These are phyloP conservation scores for Harpalus rubripes DNA, from an alignment of 2,888 invertebrate genomes.

Conservation along the genomic window DNA sequence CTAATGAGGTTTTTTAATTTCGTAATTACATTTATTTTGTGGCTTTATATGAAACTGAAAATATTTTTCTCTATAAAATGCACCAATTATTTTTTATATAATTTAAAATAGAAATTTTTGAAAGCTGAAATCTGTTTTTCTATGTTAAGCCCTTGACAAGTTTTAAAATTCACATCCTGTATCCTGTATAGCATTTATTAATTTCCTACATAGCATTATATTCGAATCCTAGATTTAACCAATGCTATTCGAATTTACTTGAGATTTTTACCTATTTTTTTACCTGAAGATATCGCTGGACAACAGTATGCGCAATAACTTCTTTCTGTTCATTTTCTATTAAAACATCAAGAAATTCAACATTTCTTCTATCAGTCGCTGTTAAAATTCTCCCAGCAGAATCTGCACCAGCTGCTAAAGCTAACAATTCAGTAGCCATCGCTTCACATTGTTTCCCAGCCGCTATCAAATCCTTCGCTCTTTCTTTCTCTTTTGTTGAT, in stretches of 20 bases:
- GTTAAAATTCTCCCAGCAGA: slow-evolving; percentile 96
- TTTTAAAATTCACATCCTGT: too few relatives aligned
- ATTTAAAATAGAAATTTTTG: too few relatives aligned
- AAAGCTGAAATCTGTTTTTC: too few relatives aligned
- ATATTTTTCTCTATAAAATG: too few relatives aligned
- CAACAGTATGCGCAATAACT: slow-evolving; percentile 97
- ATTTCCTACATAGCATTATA: too few relatives aligned
- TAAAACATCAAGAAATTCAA: slow-evolving; percentile 96
- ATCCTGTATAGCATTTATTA: too few relatives aligned
- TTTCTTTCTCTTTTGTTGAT: slow-evolving; percentile 97
- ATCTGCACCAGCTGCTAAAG: slow-evolving; percentile 95
- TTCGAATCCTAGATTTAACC: neutral
- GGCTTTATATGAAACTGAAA: too few relatives aligned
- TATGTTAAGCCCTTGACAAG: too few relatives aligned
- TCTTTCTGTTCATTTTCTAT: slow-evolving; percentile 99
- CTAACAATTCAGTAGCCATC: slow-evolving; percentile 97
- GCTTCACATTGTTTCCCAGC: slow-evolving; percentile 98
- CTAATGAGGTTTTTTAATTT: too few relatives aligned
- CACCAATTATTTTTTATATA: too few relatives aligned
- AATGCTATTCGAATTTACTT: slow-evolving; percentile 38
- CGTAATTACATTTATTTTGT: too few relatives aligned
- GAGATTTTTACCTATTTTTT: slow-evolving; percentile 79
- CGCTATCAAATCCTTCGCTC: slow-evolving; percentile 96
- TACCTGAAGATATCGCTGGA: slow-evolving; percentile 96
- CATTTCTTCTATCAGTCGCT: slow-evolving; percentile 95